These are phyloP conservation scores for Eutolmus rufibarbis DNA, from an alignment of 2,888 invertebrate genomes.

Conservation along the genomic window DNA sequence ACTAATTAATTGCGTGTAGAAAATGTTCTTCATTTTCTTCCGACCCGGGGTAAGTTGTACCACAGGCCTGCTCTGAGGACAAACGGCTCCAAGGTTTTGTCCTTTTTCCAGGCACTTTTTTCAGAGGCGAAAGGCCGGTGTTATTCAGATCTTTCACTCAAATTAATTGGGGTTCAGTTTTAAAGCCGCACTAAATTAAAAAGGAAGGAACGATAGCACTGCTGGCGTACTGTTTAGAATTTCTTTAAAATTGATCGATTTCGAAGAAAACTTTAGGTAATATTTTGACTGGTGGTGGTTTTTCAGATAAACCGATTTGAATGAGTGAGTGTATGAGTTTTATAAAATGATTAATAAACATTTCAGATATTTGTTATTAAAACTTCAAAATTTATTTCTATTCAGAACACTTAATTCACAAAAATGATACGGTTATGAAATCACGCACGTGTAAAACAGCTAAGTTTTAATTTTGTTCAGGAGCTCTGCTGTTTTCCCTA, in stretches of 20 bases:
- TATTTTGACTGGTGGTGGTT: neutral
- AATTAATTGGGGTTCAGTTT: constrained; percentile 9
- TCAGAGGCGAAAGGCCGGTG: neutral
- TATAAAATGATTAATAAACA: no score
- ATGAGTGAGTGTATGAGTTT: no score
- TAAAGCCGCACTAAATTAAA: neutral
- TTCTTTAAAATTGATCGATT: neutral
- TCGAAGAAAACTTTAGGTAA: neutral
- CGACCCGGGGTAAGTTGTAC: neutral
- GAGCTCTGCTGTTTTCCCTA: no score
- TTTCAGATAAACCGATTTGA: neutral
- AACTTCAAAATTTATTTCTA: no score
- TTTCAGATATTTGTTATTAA: no score
- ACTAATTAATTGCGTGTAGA: constrained; percentile 19
- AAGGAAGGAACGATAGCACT: neutral
- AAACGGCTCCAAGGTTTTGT: neutral
- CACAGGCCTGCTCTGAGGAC: neutral
- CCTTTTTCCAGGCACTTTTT: neutral
- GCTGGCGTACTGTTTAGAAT: neutral
- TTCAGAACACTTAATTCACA: no score
- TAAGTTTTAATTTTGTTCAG: no score
- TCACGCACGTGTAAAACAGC: no score
- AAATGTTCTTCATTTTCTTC: neutral
- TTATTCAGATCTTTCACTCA: neutral
- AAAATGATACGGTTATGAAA: no score